phyloP scores from a whole-genome alignment of 2,797 vertebrate genomes.

The Glyptemys insculpta region DNA sequence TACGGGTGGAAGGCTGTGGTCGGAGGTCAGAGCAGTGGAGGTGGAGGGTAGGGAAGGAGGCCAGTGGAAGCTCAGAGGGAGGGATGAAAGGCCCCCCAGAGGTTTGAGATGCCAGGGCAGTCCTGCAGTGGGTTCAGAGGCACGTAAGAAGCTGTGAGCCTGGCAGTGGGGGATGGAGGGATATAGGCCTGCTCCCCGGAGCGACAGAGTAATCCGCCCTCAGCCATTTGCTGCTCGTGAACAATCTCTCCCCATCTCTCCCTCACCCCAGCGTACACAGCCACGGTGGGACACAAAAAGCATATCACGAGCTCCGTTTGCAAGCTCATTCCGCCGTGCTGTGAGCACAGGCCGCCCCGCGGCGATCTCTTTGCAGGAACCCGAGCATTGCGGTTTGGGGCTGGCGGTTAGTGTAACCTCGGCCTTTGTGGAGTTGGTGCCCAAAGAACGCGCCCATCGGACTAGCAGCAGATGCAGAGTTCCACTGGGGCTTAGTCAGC shows the following conservation, averaged over 20 bases:
- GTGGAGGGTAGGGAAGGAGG: too few species aligned
- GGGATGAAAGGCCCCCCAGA: not conserved
- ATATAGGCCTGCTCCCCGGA: not conserved
- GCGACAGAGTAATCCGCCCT: not conserved
- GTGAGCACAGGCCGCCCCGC: not conserved
- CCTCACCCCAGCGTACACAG: too few species aligned
- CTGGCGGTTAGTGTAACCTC: not conserved
- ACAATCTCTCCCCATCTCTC: too few species aligned
- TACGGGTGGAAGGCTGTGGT: not conserved
- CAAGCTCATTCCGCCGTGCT: not conserved
- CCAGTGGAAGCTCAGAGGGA: not conserved
- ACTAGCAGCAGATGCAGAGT: not conserved
- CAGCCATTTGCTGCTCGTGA: too few species aligned
- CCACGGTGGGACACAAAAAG: not conserved
- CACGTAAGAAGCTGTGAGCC: not conserved
- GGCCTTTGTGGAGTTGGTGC: not conserved
- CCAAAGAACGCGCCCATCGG: not conserved
- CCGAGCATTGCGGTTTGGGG: not conserved
- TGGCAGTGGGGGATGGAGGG: too few species aligned
- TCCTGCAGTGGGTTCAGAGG: too few species aligned
- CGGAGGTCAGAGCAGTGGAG: too few species aligned
- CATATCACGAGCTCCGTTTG: not conserved
- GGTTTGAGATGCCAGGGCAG: not conserved
- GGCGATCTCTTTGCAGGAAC: not conserved
- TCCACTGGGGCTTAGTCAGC: not conserved